A percentile compares a stretch with the other conserved stretches of the same genome.
Conservation (phyloP, 1,140 invertebrate genomes). For the Drosophila teissieri region DNA sequence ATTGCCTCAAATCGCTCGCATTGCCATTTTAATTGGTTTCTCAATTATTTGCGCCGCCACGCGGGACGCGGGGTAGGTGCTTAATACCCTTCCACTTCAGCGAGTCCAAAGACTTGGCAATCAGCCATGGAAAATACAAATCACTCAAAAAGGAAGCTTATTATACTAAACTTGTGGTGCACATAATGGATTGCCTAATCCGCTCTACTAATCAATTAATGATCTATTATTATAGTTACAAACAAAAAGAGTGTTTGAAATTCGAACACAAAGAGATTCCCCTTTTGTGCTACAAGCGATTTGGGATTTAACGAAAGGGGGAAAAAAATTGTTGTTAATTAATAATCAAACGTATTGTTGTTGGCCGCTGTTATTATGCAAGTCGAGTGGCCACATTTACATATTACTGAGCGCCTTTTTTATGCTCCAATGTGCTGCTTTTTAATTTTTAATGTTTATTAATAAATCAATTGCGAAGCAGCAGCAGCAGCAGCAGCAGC, state of each 20-base stretch:
- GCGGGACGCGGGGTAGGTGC: not conserved
- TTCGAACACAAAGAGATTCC: not conserved
- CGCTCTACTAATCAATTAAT: too few relatives aligned
- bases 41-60: conserved; percentile 45
- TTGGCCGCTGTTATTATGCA: conserved; percentile 48
- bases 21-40: conserved; percentile 60
- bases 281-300: conserved; percentile 1
- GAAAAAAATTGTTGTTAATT: conserved; percentile 59
- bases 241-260: conserved; percentile 13
- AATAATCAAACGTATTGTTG: conserved; percentile 58
- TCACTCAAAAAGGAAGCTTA: too few relatives aligned
- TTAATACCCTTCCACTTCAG: conserved; percentile 14
- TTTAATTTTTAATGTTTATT: conserved; percentile 58
- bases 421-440: conserved; percentile 23
- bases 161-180: too few relatives aligned
- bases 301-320: conserved; percentile 46
- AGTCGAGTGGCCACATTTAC: conserved; percentile 40
- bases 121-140: not conserved
- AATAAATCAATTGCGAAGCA: conserved; percentile 47
- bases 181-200: too few relatives aligned
- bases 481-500: not conserved
- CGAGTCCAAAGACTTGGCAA: not conserved
- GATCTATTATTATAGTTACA: too few relatives aligned
- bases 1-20: conserved; percentile 51
- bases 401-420: conserved; percentile 15